Evolutionary conservation across 1,140 invertebrate species (phyloP).

Genomic region (Megathymus violae): DNA sequence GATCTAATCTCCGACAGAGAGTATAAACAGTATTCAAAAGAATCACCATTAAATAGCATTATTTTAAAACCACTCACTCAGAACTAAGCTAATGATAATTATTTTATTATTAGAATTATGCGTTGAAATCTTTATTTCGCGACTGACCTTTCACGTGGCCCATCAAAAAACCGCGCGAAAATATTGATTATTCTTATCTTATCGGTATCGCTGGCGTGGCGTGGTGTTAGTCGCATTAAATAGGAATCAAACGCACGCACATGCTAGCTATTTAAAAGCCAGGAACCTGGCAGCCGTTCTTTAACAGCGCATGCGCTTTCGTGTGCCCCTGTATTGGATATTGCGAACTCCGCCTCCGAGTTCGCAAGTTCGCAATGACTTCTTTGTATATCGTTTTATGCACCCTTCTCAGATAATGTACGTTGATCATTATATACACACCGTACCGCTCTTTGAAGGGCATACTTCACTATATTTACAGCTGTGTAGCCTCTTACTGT

Average conservation of each 20-base stretch:
- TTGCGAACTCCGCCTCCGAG: slow-evolving; percentile 66
- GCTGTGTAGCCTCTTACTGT: too few species aligned
- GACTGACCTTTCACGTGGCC: slow-evolving; percentile 70
- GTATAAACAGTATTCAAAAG: too few species aligned
- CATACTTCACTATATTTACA: too few species aligned
- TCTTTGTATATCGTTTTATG: slow-evolving; percentile 13
- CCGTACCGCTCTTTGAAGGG: too few species aligned
- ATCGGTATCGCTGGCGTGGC: slow-evolving; percentile 77
- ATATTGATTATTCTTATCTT: slow-evolving; percentile 80
- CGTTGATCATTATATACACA: background rate
- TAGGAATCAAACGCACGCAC: slow-evolving; percentile 67
- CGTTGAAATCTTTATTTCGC: slow-evolving; percentile 54
- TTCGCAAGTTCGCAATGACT: slow-evolving; percentile 43
- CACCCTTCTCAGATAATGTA: slow-evolving; percentile 6
- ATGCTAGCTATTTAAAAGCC: too few species aligned
- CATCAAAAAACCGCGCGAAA: slow-evolving; percentile 75
- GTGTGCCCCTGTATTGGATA: slow-evolving; percentile 58
- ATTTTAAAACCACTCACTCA: too few species aligned
- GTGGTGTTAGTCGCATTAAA: slow-evolving; percentile 59
- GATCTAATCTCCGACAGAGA: too few species aligned
- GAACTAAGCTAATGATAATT: background rate
- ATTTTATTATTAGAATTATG: background rate
- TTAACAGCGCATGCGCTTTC: slow-evolving; percentile 63
- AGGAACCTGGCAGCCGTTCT: slow-evolving; percentile 8
- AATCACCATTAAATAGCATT: too few species aligned